Conservation (phyloP, 2,888 invertebrate genomes). For the Cabera pusaria region DNA sequence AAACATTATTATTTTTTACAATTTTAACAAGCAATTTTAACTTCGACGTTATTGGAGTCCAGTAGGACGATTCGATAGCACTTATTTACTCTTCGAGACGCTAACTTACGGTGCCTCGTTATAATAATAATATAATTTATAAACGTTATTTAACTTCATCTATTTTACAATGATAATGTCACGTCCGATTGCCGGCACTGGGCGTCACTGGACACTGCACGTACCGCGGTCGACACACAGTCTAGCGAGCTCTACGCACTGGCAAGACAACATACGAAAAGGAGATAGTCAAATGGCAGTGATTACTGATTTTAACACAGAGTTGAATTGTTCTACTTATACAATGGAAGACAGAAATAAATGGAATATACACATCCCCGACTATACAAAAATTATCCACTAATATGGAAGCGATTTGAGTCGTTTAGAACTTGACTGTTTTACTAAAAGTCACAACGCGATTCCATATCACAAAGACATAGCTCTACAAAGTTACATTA, state of each 20-base stretch:
- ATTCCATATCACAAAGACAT: no score
- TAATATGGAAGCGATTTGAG: no score
- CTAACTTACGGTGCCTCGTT: conserved; percentile 59
- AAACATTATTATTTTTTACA: conserved; percentile 68
- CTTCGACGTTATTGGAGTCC: conserved; percentile 44
- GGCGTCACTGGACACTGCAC: conserved; percentile 36
- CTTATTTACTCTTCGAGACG: conserved; percentile 55
- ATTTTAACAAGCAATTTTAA: conserved; percentile 71
- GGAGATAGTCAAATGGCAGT: conserved; percentile 10
- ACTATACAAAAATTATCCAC: no score
- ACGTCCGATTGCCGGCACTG: conserved; percentile 37
- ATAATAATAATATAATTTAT: conserved; percentile 53
- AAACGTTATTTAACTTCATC: conserved; percentile 68
- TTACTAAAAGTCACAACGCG: no score
- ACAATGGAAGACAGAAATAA: no score
- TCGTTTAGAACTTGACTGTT: no score
- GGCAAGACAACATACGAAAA: conserved; percentile 23
- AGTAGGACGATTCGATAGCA: conserved; percentile 51
- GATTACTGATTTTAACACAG: conserved; percentile 14
- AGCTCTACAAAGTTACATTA: no score
- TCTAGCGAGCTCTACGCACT: conserved; percentile 22
- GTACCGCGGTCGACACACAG: conserved; percentile 45
- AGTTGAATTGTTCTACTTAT: no score
- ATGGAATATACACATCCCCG: no score
- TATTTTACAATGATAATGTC: conserved; percentile 67